These are phyloP conservation scores for Aphelocoma californica DNA, from an alignment of 2,797 vertebrate genomes.

Conservation along the genomic window DNA sequence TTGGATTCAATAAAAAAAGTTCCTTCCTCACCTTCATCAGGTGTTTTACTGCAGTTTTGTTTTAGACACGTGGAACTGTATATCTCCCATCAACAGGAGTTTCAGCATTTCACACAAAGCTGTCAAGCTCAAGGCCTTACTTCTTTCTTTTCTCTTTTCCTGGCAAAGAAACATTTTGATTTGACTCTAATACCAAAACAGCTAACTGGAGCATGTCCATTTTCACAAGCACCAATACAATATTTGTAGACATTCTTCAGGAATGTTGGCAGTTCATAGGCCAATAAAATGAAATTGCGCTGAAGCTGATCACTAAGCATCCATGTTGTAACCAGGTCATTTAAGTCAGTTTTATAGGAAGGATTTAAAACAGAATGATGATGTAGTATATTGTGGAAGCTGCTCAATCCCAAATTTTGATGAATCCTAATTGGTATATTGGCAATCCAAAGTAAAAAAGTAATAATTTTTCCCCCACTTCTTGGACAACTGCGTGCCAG, in stretches of 20 bases:
- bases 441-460: background rate
- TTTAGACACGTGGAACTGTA: background rate
- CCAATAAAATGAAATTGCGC: background rate
- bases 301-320: background rate
- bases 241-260: accelerated
- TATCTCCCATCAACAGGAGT: background rate
- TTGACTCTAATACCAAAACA: background rate
- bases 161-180: background rate
- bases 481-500: background rate
- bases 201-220: background rate
- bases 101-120: background rate
- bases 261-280: background rate
- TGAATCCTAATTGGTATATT: background rate
- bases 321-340: background rate
- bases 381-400: background rate
- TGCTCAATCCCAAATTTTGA: background rate
- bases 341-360: background rate
- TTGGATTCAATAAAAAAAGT: background rate
- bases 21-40: background rate
- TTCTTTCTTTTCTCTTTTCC: background rate
- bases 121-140: background rate
- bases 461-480: background rate
- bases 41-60: background rate
- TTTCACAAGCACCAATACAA: background rate
- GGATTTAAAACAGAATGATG: background rate